Evolutionary conservation across 2,888 invertebrate species (phyloP), one percentile per base, ranked within the genome.

Genomic region (Pyralis farinalis): DNA sequence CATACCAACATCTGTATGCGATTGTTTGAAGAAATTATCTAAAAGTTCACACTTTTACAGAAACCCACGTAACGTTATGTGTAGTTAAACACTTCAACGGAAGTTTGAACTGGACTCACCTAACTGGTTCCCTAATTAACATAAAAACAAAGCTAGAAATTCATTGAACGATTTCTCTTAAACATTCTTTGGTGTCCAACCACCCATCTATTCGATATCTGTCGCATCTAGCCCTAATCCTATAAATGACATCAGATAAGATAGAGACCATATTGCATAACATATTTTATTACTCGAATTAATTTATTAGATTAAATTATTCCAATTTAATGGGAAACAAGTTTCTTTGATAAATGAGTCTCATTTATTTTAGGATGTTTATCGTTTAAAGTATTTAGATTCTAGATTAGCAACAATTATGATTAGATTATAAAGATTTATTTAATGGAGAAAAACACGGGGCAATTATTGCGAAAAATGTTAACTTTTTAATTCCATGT

Each of bases 221-320:
- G 75, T 69, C 79, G 62, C 78, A 86, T 87, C 85, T 83, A 72
- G 71, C 70, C 65, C 69, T 87, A 84, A 87, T 85, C 84, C 79
- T 70, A 85, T 84, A 85, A 85, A 86, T 78, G 85, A 86, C 85
- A 84, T 83, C 77, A 68, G 80, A 84, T 87, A 78, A 85, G 81
- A 71, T 67, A 65, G 72, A 41, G 76, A 49, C 44, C 56, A 76
- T 41, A 58, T 55, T 73, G 60, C 38, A 31, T 51, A 47, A 49
- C 53, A 58, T 58, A 58, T 68, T 72, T 71, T 57, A 68, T 63
- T 55, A 49, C 46, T 44, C 47, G 57, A 60, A 67, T 71, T 68
- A 63, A 69, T 70, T 57, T 53, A 53, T 55, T 50, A 55, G 68
- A 65, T 63, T 58, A 61, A 58, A 16, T 3, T 16, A 16, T 16